Evolutionary conservation across 2,797 vertebrate species (phyloP).

Genomic region (Rhinophrynus dorsalis): DNA sequence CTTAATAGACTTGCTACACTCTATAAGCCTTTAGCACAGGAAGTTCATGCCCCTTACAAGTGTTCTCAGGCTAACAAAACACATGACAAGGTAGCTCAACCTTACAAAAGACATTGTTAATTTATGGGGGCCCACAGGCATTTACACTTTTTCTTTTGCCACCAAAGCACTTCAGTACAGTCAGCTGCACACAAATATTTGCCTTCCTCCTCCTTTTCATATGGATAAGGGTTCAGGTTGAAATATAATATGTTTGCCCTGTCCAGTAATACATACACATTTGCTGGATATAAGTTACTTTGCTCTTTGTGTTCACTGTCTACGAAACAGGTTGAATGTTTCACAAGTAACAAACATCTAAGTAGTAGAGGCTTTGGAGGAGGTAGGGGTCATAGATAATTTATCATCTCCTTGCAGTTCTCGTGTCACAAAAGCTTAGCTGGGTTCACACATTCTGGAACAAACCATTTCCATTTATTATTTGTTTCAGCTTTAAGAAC

Average conservation of each 20-base stretch:
- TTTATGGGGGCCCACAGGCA: conserved; percentile 49
- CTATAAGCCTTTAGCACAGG: conserved; percentile 46
- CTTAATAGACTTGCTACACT: conserved; percentile 47
- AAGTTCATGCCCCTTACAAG: conserved; percentile 51
- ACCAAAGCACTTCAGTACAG: conserved; percentile 50
- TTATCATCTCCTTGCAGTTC: conserved; percentile 14
- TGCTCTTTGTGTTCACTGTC: background rate
- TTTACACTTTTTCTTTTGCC: conserved; percentile 56
- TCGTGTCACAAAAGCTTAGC: background rate
- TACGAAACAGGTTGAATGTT: background rate
- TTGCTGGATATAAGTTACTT: conserved; percentile 12
- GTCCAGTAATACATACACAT: conserved; percentile 30
- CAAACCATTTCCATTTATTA: too few species aligned
- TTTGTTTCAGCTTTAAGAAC: too few species aligned
- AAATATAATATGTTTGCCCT: conserved; percentile 32
- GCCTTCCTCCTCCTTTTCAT: conserved; percentile 54
- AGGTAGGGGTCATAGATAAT: conserved; percentile 2
- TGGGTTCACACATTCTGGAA: background rate
- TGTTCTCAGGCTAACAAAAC: conserved; percentile 53
- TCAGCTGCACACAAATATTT: conserved; percentile 54
- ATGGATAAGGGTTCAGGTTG: conserved; percentile 48
- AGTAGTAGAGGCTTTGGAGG: background rate
- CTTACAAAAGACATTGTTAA: conserved; percentile 42
- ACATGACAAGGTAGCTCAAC: conserved; percentile 49
- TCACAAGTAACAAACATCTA: conserved; percentile 11